Percentiles rank a stretch among this genome's conserved stretches.
These are phyloP conservation scores for Pollimyrus isidori DNA, from an alignment of 2,113 vertebrate species.

Conservation along the genomic window DNA sequence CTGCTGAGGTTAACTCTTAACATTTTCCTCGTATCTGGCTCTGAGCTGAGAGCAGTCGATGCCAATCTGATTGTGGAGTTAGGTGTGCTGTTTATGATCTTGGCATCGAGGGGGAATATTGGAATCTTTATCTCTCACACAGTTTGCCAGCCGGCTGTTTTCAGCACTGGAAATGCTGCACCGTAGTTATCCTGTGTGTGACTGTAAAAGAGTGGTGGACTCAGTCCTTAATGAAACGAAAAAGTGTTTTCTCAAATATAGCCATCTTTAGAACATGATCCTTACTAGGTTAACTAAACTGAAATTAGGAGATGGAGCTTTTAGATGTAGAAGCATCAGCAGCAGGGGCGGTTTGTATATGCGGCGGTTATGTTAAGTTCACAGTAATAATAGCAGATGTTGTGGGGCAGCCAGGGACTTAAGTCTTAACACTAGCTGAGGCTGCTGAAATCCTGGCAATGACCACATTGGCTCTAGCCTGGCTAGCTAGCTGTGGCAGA, in stretches of 20 bases:
- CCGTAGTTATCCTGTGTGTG: conserved; percentile 2
- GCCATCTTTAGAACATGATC: neutral
- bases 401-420: neutral
- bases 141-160: conserved; percentile 31
- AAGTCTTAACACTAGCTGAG: neutral
- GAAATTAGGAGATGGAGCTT: neutral
- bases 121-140: conserved; percentile 52
- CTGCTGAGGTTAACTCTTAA: conserved; percentile 50
- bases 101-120: conserved; percentile 52
- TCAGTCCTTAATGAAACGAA: neutral
- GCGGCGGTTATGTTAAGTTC: neutral
- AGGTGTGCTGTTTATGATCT: conserved; percentile 52
- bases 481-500: neutral
- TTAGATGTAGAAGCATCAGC: neutral
- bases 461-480: neutral
- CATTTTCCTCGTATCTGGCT: conserved; percentile 40
- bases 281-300: neutral
- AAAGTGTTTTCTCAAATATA: neutral
- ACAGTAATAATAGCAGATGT: neutral
- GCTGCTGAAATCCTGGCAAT: neutral
- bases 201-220: neutral
- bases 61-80: conserved; percentile 42
- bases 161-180: conserved; percentile 18
- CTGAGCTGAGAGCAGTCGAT: conserved; percentile 36
- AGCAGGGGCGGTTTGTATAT: neutral